Evolutionary conservation across 2,797 vertebrate genomes (phyloP), one percentile per base, ranked within the genome.

Genomic region (Centropyge bicolor): DNA sequence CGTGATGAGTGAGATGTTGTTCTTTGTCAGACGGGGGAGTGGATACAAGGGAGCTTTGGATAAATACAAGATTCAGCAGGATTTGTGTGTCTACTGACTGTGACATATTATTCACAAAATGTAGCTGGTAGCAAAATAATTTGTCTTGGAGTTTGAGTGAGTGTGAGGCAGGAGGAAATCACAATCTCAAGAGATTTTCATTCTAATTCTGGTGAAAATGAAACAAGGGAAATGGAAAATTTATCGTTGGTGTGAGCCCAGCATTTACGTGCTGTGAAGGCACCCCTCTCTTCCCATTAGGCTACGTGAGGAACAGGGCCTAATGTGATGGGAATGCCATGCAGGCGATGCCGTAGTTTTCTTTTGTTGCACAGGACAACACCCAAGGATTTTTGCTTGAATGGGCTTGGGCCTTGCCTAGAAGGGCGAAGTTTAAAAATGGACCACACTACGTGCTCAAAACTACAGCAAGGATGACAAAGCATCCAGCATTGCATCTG

Each of bases 261-360:
- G 76, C 46, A 61, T 52, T 86, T 36, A 70, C 4, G 75, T 57
- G 19, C 43, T 31, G 55, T 77, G 84, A 90, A 83, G 74, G 40
- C 87, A 86, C 81, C 62, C 86, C 86, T 81, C 82, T 83, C 80
- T 78, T 78, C 56, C 55, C 43, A 52, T 8, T 40, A 45, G 82
- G 67, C 88, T 94, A 90, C 79, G 89, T 95, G 94, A 89, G 79
- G 79, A 89, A 88, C 27, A 31, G 2, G 27, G 27, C 27, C 27
- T 31, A 31, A 31, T 31, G 27, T 2, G 27, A 31, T 31, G 27
- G 27, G 27, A 31, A 31, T 31, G 27, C 27, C 27, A n/a, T 61
- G 71, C 82, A 85, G 56, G 86, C 78, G 78, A 45, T 77, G 63
- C 59, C 78, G 63, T 31, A 9, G 7, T 76, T 74, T 82, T 70